phyloP scores from a whole-genome alignment of 2,113 vertebrate species.

The Gracilinanus agilis region DNA sequence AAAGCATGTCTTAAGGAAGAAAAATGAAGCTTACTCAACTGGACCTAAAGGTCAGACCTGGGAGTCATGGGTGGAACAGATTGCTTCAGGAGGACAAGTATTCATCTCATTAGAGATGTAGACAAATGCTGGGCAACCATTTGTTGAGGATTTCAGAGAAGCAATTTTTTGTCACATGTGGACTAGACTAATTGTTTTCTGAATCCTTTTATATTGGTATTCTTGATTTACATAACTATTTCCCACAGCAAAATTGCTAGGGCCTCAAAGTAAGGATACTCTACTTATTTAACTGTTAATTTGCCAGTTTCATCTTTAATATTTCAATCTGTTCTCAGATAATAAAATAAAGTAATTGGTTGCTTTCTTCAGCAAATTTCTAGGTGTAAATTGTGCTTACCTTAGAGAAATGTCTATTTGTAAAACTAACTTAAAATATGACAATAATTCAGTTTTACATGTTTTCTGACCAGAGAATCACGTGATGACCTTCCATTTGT shows the following conservation, averaged over 20 bases:
- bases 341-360: neutral
- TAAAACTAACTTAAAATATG: constrained; percentile 48
- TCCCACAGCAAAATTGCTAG: neutral
- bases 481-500: constrained; percentile 26
- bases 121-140: neutral
- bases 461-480: constrained; percentile 7
- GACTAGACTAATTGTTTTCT: neutral
- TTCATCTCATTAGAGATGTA: neutral
- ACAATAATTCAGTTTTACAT: constrained; percentile 11
- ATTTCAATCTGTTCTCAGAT: neutral
- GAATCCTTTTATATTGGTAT: neutral
- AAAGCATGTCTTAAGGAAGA: neutral
- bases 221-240: neutral
- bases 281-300: neutral
- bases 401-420: neutral
- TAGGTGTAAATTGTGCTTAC: constrained; percentile 5
- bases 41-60: too few species aligned
- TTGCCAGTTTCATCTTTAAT: neutral
- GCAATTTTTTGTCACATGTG: neutral
- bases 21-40: neutral
- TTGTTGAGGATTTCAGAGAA: neutral
- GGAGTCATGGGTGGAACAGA: neutral
- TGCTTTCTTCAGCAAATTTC: neutral
- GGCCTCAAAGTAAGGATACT: neutral
- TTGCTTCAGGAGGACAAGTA: neutral